Conservation (phyloP, 2,888 invertebrate genomes). For the Drosophila atroscutellata region DNA sequence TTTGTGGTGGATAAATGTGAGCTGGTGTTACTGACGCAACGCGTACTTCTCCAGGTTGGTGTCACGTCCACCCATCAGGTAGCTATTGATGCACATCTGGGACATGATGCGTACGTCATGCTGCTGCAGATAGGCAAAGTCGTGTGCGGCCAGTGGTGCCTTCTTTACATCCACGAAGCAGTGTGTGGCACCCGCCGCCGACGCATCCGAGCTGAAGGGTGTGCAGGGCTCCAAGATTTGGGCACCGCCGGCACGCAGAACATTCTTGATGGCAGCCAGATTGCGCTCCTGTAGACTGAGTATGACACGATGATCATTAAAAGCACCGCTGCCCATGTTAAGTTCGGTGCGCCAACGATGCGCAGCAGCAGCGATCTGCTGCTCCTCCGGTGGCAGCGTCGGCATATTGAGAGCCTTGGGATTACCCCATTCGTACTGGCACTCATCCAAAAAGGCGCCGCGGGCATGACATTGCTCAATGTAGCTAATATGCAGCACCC, state of each 20-base stretch:
- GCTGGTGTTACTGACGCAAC: slow-evolving; percentile 29
- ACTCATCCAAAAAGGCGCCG: slow-evolving; percentile 86
- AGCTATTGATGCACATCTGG: slow-evolving; percentile 83
- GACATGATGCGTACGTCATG: slow-evolving; percentile 76
- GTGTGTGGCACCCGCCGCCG: slow-evolving; percentile 76
- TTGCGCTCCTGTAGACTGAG: slow-evolving; percentile 87
- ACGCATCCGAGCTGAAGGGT: slow-evolving; percentile 70
- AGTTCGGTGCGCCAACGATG: slow-evolving; percentile 89
- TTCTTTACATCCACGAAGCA: slow-evolving; percentile 83
- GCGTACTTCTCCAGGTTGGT: slow-evolving; percentile 77
- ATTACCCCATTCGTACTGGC: slow-evolving; percentile 94
- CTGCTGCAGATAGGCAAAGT: slow-evolving; percentile 71
- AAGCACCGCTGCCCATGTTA: slow-evolving; percentile 84
- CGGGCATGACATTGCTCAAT: slow-evolving; percentile 88
- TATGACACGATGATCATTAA: slow-evolving; percentile 86
- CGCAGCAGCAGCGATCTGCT: slow-evolving; percentile 87
- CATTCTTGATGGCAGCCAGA: slow-evolving; percentile 87
- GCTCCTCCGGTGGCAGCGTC: slow-evolving; percentile 85
- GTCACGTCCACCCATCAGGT: slow-evolving; percentile 82
- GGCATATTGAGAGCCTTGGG: slow-evolving; percentile 87
- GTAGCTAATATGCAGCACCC: slow-evolving; percentile 94
- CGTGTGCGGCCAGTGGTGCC: slow-evolving; percentile 68
- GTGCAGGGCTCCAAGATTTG: slow-evolving; percentile 86
- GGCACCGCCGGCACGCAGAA: slow-evolving; percentile 93
- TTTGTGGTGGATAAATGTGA: neutral